A percentile compares a stretch with the other conserved stretches of the same genome.
Conservation (phyloP, 2,113 vertebrate genomes). For the Peromyscus leucopus region DNA sequence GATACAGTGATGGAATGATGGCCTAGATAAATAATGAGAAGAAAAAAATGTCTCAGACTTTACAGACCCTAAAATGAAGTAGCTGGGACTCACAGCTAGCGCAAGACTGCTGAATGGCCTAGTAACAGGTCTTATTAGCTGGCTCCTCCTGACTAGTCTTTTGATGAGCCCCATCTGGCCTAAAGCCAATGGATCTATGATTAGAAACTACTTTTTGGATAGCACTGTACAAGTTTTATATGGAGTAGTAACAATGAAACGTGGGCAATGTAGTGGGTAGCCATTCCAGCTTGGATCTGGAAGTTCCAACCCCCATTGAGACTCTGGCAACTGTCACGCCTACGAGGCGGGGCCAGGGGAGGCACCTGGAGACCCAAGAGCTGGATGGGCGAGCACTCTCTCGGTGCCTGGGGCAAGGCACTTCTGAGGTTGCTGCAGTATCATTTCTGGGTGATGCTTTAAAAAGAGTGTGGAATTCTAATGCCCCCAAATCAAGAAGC, state of each 20-base stretch:
- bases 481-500: not conserved
- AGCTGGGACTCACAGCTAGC: not conserved
- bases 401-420: not conserved
- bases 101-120: not conserved
- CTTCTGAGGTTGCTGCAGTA: not conserved
- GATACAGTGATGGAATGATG: not conserved
- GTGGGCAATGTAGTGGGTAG: too few species aligned
- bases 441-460: slow-evolving; percentile 36
- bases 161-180: not conserved
- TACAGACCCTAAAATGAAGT: not conserved
- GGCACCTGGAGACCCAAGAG: too few species aligned
- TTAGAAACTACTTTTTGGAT: slow-evolving; percentile 19
- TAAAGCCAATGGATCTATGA: not conserved
- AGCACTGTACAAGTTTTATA: not conserved
- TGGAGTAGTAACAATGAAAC: not conserved
- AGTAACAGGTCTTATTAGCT: not conserved
- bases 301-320: too few species aligned
- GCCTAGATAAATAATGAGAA: not conserved
- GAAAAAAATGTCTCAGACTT: not conserved
- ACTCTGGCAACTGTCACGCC: too few species aligned
- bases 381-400: too few species aligned
- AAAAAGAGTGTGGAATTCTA: not conserved
- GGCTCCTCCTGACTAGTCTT: not conserved
- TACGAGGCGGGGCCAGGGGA: too few species aligned
- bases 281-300: too few species aligned